Conservation (phyloP, 1,140 invertebrate species). For the Trachymyrmex cornetzi region DNA sequence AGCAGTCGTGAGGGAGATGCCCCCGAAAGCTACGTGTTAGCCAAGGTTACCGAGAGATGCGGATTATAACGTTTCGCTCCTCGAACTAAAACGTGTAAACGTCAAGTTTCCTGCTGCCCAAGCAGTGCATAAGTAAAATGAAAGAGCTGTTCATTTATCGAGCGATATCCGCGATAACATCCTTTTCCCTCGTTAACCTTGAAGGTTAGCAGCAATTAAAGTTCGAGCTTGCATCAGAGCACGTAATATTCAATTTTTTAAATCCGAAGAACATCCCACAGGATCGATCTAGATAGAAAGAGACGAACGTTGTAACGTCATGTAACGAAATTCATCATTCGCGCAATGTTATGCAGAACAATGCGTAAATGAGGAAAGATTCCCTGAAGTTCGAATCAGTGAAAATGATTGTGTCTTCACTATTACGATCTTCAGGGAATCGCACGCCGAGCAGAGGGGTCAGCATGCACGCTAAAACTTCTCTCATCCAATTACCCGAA, state of each 20-base stretch:
- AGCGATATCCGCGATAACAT: constrained; percentile 50
- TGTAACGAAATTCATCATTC: neutral
- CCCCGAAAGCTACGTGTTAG: constrained; percentile 87
- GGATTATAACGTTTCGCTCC: constrained; percentile 52
- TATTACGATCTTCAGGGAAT: constrained; percentile 23
- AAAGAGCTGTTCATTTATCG: neutral
- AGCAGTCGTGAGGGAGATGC: constrained; percentile 86
- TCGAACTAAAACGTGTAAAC: neutral
- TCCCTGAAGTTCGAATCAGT: neutral
- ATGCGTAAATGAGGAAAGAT: constrained; percentile 21
- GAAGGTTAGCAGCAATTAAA: constrained; percentile 86
- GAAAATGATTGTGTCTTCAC: neutral
- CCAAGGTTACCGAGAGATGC: constrained; percentile 81
- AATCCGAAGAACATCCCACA: neutral
- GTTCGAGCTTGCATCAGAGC: constrained; percentile 82
- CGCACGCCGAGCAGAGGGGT: neutral
- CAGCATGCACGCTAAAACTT: constrained; percentile 47
- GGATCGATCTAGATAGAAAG: neutral
- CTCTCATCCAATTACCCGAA: constrained; percentile 49
- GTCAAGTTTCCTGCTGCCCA: neutral
- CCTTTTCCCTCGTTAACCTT: constrained; percentile 80
- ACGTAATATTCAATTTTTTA: constrained; percentile 27
- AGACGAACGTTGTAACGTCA: neutral
- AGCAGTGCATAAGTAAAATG: neutral
- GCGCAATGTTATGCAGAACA: neutral